A percentile compares a stretch with the other conserved stretches of the same genome.
Conservation (phyloP, 2,113 vertebrate genomes). For the Cygnus buccinator region DNA sequence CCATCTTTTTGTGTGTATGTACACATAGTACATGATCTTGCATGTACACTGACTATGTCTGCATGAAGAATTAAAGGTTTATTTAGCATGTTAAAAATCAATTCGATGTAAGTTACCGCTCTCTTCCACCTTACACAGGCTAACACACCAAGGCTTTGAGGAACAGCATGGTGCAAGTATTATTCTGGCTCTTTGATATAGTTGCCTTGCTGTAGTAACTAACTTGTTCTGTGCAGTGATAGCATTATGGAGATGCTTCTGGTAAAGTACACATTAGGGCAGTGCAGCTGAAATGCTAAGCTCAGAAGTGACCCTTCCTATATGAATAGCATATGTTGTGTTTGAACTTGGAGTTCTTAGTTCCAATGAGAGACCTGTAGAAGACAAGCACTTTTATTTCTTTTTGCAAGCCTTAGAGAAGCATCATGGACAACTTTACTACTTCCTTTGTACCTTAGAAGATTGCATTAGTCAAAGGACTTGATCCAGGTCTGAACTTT, state of each 20-base stretch:
- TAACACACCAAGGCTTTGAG: not conserved
- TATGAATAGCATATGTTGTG: not conserved
- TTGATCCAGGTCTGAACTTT: not conserved
- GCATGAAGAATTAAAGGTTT: not conserved
- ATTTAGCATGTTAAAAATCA: not conserved
- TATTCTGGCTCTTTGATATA: not conserved
- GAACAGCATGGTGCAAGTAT: not conserved
- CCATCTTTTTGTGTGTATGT: not conserved
- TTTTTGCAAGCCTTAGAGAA: not conserved
- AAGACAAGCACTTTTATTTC: not conserved
- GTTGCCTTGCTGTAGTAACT: not conserved
- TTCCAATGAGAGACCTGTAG: not conserved
- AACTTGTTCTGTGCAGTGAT: not conserved
- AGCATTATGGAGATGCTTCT: not conserved
- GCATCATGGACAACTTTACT: not conserved
- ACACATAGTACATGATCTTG: not conserved
- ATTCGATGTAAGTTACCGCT: not conserved
- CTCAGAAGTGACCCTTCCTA: not conserved
- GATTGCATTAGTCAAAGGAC: slow-evolving; percentile 18
- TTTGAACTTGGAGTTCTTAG: not conserved
- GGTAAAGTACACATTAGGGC: not conserved
- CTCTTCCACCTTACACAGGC: not conserved
- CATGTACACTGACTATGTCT: not conserved
- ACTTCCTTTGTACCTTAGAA: not conserved
- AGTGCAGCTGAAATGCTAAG: not conserved